Conservation (phyloP, 92 coral and sea anemone species). For the Porites divaricata region DNA sequence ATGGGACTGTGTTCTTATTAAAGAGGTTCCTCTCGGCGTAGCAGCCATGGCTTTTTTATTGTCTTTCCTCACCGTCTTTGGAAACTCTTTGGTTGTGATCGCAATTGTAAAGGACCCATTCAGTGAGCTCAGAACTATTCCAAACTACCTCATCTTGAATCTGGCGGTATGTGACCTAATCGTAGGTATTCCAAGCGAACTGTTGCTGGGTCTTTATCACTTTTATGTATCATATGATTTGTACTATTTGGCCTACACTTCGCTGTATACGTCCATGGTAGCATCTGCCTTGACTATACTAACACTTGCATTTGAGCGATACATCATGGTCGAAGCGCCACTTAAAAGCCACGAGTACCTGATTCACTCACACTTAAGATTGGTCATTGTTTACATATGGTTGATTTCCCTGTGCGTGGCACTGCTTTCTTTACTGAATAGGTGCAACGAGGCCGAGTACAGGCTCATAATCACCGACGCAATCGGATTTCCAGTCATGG, state of each 20-base stretch:
- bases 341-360: slow-evolving; percentile 28
- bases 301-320: slow-evolving; percentile 39
- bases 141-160: slow-evolving; percentile 36
- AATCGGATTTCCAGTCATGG: slow-evolving; percentile 31
- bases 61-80: slow-evolving; percentile 28
- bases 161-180: slow-evolving; percentile 47
- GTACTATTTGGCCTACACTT: slow-evolving; percentile 17
- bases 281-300: slow-evolving; percentile 37
- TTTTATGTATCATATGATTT: neutral
- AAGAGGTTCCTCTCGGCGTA: neutral
- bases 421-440: neutral
- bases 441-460: slow-evolving; percentile 7
- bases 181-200: slow-evolving; percentile 35
- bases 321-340: slow-evolving; percentile 34
- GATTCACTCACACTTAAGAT: slow-evolving; percentile 29
- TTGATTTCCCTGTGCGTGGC: slow-evolving; percentile 19
- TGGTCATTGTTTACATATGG: slow-evolving; percentile 40
- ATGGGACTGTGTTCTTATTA: neutral
- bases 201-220: slow-evolving; percentile 21
- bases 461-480: slow-evolving; percentile 6
- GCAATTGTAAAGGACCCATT: slow-evolving; percentile 35
- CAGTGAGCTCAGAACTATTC: slow-evolving; percentile 39
- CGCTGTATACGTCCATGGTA: slow-evolving; percentile 25
- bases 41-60: slow-evolving; percentile 9
- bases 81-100: slow-evolving; percentile 30